phyloP scores from a whole-genome alignment of 2,888 invertebrate species.

The Lasiommata megera region DNA sequence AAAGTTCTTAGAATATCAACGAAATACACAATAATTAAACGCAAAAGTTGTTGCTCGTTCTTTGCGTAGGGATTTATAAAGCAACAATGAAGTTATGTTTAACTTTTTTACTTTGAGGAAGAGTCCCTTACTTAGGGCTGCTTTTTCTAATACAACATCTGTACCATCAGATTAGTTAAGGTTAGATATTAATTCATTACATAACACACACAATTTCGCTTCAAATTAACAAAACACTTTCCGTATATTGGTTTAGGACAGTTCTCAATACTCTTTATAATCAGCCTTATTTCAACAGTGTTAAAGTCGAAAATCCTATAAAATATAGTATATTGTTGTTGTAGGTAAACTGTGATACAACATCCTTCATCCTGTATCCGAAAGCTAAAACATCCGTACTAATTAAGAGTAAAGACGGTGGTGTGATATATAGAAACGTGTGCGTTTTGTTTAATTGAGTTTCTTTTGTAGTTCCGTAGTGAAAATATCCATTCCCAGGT shows the following conservation, averaged over 20 bases:
- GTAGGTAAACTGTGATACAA: constrained; percentile 10
- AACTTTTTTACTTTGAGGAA: too few relatives aligned
- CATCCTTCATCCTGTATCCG: constrained; percentile 13
- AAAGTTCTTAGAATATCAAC: too few relatives aligned
- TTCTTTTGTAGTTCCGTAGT: constrained; percentile 1
- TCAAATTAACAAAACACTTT: constrained; percentile 1
- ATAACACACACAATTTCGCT: background rate
- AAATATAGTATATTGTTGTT: background rate
- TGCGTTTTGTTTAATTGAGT: constrained; percentile 11
- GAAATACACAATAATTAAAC: too few relatives aligned
- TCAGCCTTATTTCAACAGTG: background rate
- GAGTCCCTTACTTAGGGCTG: too few relatives aligned
- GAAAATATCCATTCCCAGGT: constrained; percentile 3
- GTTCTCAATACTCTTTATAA: too few relatives aligned
- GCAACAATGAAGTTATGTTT: too few relatives aligned
- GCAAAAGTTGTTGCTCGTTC: too few relatives aligned
- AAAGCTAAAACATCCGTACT: constrained; percentile 16
- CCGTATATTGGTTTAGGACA: constrained; percentile 2
- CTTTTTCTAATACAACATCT: too few relatives aligned
- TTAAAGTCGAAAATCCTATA: background rate
- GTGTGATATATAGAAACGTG: constrained; percentile 3
- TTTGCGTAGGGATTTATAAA: too few relatives aligned
- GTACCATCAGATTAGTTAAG: too few relatives aligned
- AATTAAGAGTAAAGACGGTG: constrained; percentile 17
- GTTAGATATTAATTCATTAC: background rate